These are phyloP conservation scores for Phalacrocorax carbo DNA, from an alignment of 2,113 vertebrate species.

Conservation along the genomic window DNA sequence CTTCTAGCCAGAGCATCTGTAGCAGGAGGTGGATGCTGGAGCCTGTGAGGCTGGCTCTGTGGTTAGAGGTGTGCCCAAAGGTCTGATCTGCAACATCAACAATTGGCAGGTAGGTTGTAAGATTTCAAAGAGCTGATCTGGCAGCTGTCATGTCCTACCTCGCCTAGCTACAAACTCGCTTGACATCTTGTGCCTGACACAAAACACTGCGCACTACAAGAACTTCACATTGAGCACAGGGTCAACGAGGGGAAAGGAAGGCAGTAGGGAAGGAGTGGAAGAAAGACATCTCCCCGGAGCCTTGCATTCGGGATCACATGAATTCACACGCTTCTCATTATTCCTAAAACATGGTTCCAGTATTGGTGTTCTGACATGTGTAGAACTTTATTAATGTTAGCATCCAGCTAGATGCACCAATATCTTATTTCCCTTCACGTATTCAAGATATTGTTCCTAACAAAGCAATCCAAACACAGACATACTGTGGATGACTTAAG, in stretches of 20 bases:
- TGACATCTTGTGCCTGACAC: neutral
- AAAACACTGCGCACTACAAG: neutral
- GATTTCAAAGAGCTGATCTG: neutral
- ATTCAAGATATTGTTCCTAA: neutral
- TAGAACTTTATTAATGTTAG: neutral
- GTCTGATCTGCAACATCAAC: neutral
- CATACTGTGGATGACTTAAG: neutral
- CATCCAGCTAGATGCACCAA: neutral
- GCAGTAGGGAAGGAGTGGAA: neutral
- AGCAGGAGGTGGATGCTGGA: neutral
- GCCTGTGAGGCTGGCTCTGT: neutral
- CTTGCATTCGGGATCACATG: neutral
- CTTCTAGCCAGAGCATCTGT: neutral
- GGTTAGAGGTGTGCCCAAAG: neutral
- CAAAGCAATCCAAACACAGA: constrained; percentile 10
- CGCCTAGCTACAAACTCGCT: neutral
- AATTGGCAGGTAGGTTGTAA: neutral
- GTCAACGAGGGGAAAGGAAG: neutral
- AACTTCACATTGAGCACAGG: neutral
- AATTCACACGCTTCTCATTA: neutral
- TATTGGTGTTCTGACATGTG: neutral
- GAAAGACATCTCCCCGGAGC: neutral
- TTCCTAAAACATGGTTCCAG: neutral
- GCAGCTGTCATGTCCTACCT: neutral
- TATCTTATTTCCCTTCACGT: neutral